A percentile compares a stretch with the other conserved stretches of the same genome.
These are phyloP conservation scores for Ataeniobius toweri DNA, from an alignment of 2,797 vertebrate genomes.

Conservation along the genomic window DNA sequence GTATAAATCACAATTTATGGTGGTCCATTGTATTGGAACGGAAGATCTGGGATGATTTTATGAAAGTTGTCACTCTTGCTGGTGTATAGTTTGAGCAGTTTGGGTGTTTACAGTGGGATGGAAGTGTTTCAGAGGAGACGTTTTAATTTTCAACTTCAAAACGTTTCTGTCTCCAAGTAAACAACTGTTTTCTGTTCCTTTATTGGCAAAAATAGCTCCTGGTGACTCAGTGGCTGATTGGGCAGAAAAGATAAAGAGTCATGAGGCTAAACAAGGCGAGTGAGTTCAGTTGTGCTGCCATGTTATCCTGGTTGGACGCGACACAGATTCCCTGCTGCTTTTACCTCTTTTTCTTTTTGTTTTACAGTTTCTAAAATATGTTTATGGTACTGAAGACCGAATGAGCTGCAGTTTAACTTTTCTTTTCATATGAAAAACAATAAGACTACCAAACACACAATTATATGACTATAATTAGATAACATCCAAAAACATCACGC, in stretches of 20 bases:
- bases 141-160: not conserved
- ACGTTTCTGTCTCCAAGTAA: not conserved
- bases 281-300: not conserved
- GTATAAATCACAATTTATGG: not conserved
- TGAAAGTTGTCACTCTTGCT: not conserved
- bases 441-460: slow-evolving; percentile 9
- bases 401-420: not conserved
- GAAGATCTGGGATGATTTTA: not conserved
- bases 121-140: not conserved
- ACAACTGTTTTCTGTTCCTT: not conserved
- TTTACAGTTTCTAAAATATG: not conserved
- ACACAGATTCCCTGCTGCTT: not conserved
- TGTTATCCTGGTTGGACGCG: not conserved
- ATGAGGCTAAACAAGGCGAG: not conserved
- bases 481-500: slow-evolving; percentile 4
- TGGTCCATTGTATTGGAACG: not conserved
- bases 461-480: slow-evolving; percentile 10
- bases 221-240: not conserved
- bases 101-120: no score
- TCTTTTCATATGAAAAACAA: slow-evolving; percentile 5
- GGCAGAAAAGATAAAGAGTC: not conserved
- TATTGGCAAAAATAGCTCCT: not conserved
- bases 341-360: not conserved
- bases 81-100: not conserved
- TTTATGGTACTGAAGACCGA: not conserved